A percentile compares a stretch with the other conserved stretches of the same genome.
Evolutionary conservation across 2,113 vertebrate genomes (phyloP).

Genomic region (Calidris pygmaea): DNA sequence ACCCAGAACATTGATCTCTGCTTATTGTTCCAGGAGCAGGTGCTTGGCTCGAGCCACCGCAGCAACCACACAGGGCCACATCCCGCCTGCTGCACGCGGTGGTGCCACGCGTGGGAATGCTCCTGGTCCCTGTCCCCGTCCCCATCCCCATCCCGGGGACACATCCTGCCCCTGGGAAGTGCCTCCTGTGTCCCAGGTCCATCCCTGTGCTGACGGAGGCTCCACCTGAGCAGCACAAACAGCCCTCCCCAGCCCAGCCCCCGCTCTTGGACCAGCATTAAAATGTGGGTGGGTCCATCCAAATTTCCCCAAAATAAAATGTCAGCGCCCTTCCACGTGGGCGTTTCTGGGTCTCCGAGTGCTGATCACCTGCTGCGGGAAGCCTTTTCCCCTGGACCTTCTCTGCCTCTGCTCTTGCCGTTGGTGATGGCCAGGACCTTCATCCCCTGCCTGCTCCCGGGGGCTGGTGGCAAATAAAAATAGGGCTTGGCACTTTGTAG

Average conservation of each 20-base stretch:
- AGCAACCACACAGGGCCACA: rapidly evolving
- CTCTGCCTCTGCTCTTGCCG: neutral
- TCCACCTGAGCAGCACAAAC: too few relatives aligned
- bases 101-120: rapidly evolving
- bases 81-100: rapidly evolving
- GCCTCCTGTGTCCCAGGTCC: rapidly evolving
- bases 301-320: neutral
- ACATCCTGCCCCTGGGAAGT: neutral
- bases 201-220: neutral
- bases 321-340: neutral
- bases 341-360: neutral
- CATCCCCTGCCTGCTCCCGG: neutral
- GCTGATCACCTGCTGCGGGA: neutral
- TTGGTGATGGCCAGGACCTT: neutral
- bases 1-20: neutral
- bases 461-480: neutral
- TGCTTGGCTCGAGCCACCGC: neutral
- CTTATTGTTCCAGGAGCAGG: neutral
- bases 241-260: rapidly evolving
- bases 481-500: neutral
- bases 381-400: neutral
- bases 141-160: neutral
- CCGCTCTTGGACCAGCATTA: neutral
- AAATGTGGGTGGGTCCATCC: neutral
- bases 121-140: neutral